Percentiles rank a stretch among this genome's conserved stretches.
Evolutionary conservation across 1,140 invertebrate genomes (phyloP).

Genomic region (Brachionus rotundiformis): DNA sequence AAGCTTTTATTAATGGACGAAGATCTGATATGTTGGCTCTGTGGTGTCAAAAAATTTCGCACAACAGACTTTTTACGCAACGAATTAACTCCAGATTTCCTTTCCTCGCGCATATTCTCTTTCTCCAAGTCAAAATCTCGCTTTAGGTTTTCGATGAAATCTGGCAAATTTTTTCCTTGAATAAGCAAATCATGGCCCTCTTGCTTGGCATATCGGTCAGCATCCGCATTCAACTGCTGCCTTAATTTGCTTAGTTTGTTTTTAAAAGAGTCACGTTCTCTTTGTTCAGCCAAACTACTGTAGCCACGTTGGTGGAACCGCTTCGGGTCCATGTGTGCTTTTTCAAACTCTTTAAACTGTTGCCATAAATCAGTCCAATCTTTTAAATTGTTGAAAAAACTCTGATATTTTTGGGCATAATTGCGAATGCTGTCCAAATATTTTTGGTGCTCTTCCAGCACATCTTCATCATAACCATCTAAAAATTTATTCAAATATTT

Average conservation of each 20-base stretch:
- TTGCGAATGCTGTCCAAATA: neutral
- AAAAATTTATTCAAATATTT: neutral
- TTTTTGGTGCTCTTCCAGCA: slow-evolving; percentile 2
- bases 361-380: slow-evolving; percentile 15
- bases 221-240: neutral
- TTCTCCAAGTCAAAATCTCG: slow-evolving; percentile 16
- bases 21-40: slow-evolving; percentile 9
- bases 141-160: neutral
- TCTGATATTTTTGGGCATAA: slow-evolving; percentile 9
- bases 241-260: neutral
- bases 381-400: neutral
- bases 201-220: neutral
- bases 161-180: neutral
- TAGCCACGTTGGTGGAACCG: slow-evolving; percentile 43
- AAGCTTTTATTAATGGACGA: neutral
- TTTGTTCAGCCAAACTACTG: slow-evolving; percentile 15
- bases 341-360: slow-evolving; percentile 19
- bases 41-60: slow-evolving; percentile 14
- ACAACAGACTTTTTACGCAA: slow-evolving; percentile 11
- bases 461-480: slow-evolving; percentile 26
- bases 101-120: slow-evolving; percentile 2
- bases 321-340: slow-evolving; percentile 11
- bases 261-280: slow-evolving; percentile 8
- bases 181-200: neutral
- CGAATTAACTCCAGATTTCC: neutral